Evolutionary conservation across 2,797 vertebrate species (phyloP).

Genomic region (Pangasius macronema): DNA sequence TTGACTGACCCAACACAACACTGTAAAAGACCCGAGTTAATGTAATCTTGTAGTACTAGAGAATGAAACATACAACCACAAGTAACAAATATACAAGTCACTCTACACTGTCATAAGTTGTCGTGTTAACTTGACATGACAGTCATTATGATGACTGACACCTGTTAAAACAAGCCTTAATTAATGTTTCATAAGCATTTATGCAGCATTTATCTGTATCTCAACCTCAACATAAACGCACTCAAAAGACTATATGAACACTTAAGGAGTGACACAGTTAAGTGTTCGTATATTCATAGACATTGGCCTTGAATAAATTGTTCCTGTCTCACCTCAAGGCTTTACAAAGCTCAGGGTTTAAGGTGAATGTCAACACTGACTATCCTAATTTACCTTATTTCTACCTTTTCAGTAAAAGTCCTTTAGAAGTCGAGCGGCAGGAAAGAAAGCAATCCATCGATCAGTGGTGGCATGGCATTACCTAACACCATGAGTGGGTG

Average conservation of each 20-base stretch:
- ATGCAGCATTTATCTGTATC: background rate
- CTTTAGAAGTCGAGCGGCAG: no score
- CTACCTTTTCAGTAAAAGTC: no score
- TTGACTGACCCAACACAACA: no score
- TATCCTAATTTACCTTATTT: no score
- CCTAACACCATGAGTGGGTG: conserved; percentile 32
- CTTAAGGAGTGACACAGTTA: background rate
- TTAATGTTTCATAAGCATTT: background rate
- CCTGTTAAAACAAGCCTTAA: background rate
- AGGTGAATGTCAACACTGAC: no score
- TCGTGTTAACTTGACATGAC: background rate
- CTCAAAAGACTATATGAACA: no score
- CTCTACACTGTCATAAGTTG: background rate
- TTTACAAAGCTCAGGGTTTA: background rate
- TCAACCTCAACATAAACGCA: background rate
- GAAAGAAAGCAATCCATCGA: conserved; percentile 27
- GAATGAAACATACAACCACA: no score
- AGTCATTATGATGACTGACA: background rate
- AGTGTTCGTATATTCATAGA: background rate
- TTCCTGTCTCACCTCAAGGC: background rate
- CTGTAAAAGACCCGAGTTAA: no score
- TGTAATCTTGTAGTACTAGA: no score
- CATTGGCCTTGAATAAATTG: background rate
- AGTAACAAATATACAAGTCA: background rate
- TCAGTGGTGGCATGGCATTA: conserved; percentile 20